Evolutionary conservation across 2,888 invertebrate genomes (phyloP), one percentile per base, ranked within the genome.

Genomic region (Busseola fusca): DNA sequence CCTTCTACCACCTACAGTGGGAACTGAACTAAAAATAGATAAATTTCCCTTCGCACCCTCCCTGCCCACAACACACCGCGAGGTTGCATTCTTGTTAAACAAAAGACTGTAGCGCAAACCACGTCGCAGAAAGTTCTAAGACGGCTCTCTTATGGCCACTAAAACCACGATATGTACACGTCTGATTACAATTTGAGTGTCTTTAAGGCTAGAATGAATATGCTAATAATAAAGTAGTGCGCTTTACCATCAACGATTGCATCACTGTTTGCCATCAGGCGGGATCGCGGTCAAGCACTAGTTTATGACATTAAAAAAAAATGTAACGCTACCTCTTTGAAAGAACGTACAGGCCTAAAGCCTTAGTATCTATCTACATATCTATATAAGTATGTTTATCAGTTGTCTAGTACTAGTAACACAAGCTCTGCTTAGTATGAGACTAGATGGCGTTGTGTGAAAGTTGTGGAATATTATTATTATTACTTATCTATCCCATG

Each of bases 61-160:
- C 34, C 69, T 81, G 80, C 80, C 83, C 83, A 83, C 87, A 88
- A 87, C 85, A 86, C 84, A 83, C 80, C 84, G 79, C 83, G 84
- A 84, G 87, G 86, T 83, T 75, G 89, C 87, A 90, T 90, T 91
- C 92, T 91, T 89, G 77, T 74, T 84, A 84, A 90, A 92, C 92
- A 92, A 93, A 92, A 91, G 92, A 85, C 89, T 87, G 75, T 82
- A 78, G 88, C 88, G 82, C 86, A 87, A 88, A 87, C 87, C 86
- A 84, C 84, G 76, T 56, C 72, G 76, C 72, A 76, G 71, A 77
- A 78, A 81, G 52, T 78, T 78, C 78, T 79, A 80, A 84, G 84
- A 80, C 80, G 72, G 63, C 64, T 76, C 64, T 37, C 56, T 62
- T 69, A 69, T 74, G 78, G 89, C 90, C 85, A 83, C 82, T 63